Base-by-base conservation (phyloP, 2,797 vertebrate genomes). In the Sparidentex hasta region DNA sequence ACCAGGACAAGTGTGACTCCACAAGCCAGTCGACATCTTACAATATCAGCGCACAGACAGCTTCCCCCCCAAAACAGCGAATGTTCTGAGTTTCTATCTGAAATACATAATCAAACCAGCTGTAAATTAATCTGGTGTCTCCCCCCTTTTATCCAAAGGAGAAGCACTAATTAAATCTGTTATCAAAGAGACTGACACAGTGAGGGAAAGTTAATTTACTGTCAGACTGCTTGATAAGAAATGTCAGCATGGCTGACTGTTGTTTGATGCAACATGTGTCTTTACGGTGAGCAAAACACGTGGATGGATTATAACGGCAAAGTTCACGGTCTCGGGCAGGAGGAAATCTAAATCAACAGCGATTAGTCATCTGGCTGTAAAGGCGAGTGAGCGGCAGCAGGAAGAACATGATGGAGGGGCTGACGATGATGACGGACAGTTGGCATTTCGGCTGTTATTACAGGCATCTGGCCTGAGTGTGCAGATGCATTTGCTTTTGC, bases 391-490 rank as follows among this genome's bases (percentile, higher is more conserved):
- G 62, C 70, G 5, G 54, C 71, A 62, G 70, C 66, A 57, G 61
- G 43, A 72, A 57, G 43, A 76, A 27, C 23, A 33, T 66, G 83
- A 78, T n/a, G 38, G 56, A 58, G 54, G 59, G 13, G 3, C 17
- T 61, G 66, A 68, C 57, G 73, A 47, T 4, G 64, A 54, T 17
- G 52, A 44, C 38, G 20, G 17, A 43, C 71, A 72, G 43, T 44
- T 86, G 76, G 57, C 64, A 71, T 89, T 86, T 82, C 80, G 58
- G 76, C 63, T 54, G 65, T 68, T 76, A 71, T 74, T 63, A 41
- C 65, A 73, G 69, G 74, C 66, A 76, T 75, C 75, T 86, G 82
- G 55, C 64, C 58, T 69, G 74, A 23, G 44, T 71, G 48, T 57
- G 25, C 64, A 47, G 77, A 63, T 66, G 72, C 75, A 58, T 86